Percentiles rank a stretch among this genome's conserved stretches.
Conservation (phyloP, 2,113 vertebrate genomes). For the Tupaia tana region DNA sequence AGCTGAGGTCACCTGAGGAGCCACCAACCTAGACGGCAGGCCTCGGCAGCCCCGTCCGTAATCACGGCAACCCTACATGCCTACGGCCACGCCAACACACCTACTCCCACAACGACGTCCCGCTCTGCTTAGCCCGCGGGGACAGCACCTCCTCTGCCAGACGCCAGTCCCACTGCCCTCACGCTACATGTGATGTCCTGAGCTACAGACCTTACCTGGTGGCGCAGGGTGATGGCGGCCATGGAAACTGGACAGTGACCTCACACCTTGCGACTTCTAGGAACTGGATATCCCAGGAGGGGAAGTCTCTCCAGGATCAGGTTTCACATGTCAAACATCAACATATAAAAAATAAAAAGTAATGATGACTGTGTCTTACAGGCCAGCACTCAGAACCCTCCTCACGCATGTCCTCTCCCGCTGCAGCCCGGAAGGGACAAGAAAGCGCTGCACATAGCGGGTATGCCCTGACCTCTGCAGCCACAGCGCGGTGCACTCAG, state of each 20-base stretch:
- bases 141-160: background rate
- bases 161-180: background rate
- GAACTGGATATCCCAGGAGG: background rate
- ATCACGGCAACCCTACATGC: background rate
- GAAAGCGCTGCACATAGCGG: background rate
- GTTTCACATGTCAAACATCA: background rate
- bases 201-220: background rate
- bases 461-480: background rate
- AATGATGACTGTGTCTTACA: background rate
- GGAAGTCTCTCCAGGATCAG: background rate
- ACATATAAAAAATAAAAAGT: slow-evolving; percentile 5
- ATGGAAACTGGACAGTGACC: background rate
- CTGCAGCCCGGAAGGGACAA: background rate
- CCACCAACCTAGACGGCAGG: background rate
- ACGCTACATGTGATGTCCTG: background rate
- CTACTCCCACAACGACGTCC: background rate
- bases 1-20: background rate
- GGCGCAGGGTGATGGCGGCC: background rate
- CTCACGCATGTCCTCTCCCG: background rate
- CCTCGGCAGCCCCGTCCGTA: background rate
- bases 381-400: background rate
- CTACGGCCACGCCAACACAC: background rate
- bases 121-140: background rate
- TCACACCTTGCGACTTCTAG: background rate
- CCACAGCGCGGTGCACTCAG: background rate